Percentiles rank a stretch among this genome's conserved stretches.
phyloP scores from a whole-genome alignment of 2,113 vertebrate genomes.

The Rhinogobius similis region DNA sequence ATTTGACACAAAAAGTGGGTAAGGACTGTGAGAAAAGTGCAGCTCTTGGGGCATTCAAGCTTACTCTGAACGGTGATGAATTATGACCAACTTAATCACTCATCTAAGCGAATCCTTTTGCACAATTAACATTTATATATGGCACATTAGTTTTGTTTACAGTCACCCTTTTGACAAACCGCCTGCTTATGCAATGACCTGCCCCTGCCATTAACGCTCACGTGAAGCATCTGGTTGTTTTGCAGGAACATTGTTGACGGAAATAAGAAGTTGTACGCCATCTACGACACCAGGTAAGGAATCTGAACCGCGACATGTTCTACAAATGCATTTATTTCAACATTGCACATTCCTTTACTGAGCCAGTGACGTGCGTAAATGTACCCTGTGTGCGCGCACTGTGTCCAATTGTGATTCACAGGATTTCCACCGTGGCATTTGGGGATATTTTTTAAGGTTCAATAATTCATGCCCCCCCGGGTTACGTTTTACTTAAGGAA shows the following conservation, averaged over 20 bases:
- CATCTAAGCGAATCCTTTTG: neutral
- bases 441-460: neutral
- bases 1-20: too few species aligned
- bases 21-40: neutral
- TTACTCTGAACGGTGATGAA: too few species aligned
- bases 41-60: neutral
- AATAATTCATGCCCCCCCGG: constrained; percentile 14
- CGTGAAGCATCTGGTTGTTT: constrained; percentile 54
- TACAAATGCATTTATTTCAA: neutral
- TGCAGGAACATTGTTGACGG: constrained; percentile 93
- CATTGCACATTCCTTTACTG: neutral
- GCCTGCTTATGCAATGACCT: too few species aligned
- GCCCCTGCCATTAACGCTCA: constrained; percentile 21
- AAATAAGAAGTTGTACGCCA: constrained; percentile 90
- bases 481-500: constrained; percentile 3
- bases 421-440: neutral
- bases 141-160: neutral
- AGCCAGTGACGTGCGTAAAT: too few species aligned
- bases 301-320: neutral
- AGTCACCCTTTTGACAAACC: neutral
- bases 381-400: neutral
- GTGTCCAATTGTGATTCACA: neutral
- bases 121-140: neutral
- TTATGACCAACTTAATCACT: neutral
- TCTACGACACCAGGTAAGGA: constrained; percentile 92